Percentiles rank a stretch among this genome's conserved stretches.
Conservation (phyloP, 1,140 invertebrate genomes). For the Zophobas morio region DNA sequence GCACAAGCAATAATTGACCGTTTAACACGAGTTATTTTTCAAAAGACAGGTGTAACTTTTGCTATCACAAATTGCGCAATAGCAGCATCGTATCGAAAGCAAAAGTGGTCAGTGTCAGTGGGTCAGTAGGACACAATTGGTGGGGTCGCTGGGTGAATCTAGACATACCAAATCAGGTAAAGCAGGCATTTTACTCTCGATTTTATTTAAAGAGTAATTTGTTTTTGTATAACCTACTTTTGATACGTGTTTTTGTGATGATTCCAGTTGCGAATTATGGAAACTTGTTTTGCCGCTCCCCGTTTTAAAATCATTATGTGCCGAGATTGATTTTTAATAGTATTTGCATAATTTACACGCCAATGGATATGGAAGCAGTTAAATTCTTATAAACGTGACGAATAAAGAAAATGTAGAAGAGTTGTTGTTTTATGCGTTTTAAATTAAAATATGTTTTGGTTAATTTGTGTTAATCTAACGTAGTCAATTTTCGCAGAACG, state of each 20-base stretch:
- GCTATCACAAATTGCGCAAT: constrained; percentile 33
- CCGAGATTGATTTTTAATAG: constrained; percentile 24
- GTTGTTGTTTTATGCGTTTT: no score
- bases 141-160: constrained; percentile 36
- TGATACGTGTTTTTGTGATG: constrained; percentile 36
- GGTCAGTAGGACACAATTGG: constrained; percentile 49
- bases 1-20: constrained; percentile 14
- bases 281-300: constrained; percentile 36
- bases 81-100: constrained; percentile 49
- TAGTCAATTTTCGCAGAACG: no score
- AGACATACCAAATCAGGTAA: constrained; percentile 49
- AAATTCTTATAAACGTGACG: no score
- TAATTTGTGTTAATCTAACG: no score
- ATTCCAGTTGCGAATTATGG: constrained; percentile 40
- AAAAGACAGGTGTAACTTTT: constrained; percentile 18
- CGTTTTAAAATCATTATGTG: constrained; percentile 6
- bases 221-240: constrained; percentile 28
- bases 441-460: no score
- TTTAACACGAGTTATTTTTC: constrained; percentile 8
- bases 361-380: no score
- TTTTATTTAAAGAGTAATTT: constrained; percentile 44
- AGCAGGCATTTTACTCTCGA: constrained; percentile 44
- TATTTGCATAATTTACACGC: constrained; percentile 25
- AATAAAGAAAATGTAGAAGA: no score
- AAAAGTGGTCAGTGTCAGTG: constrained; percentile 56